Base-by-base conservation (phyloP, 2,113 vertebrate species). In the Numenius arquata region DNA sequence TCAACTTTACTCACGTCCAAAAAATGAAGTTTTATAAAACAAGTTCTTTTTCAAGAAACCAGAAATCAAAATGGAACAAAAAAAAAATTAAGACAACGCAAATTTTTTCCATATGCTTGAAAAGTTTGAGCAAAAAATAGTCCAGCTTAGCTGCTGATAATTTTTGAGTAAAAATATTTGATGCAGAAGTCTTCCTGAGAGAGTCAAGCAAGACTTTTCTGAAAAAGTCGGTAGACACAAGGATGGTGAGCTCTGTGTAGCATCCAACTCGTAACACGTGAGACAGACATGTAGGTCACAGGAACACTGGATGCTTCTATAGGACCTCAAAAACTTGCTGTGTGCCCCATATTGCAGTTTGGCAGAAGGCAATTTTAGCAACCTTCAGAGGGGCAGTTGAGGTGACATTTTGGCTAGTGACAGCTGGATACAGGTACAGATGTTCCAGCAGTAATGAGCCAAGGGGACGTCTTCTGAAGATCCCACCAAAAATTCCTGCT, bases 291-390 rank as follows among this genome's bases (percentile, higher is more conserved):
- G 6, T 5, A 29, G 30, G 50, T 36, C 76, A 27, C 15, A 34
- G 32, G 32, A 55, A 10, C 10, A 1, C 3, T 0, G 1, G 41
- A 16, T 36, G n/a, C 3, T 16, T 23, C 10, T 40, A 7, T 2
- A 50, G 32, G 40, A 56, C 27, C 30, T 62, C 52, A 15, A 6
- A 59, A 59, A 55, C 0, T 0, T 29, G 20, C 22, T 40, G 32
- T 8, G 27, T 27, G 27, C 8, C 36, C 41, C 17, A 0, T 0
- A 0, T 1, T 18, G 18, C 2, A 36, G 40, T 30, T 45, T 6
- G 8, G 47, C 1, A 59, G 52, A 38, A 59, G 1, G 5, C 6
- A 20, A 72, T 55, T 76, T 85, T 12, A 23, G 34, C 4, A 55
- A 20, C 63, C 2, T 65, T 65, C 21, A 48, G 29, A 70, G 7